These are phyloP conservation scores for Salvelinus fontinalis DNA, from an alignment of 2,113 vertebrate species.

Conservation along the genomic window DNA sequence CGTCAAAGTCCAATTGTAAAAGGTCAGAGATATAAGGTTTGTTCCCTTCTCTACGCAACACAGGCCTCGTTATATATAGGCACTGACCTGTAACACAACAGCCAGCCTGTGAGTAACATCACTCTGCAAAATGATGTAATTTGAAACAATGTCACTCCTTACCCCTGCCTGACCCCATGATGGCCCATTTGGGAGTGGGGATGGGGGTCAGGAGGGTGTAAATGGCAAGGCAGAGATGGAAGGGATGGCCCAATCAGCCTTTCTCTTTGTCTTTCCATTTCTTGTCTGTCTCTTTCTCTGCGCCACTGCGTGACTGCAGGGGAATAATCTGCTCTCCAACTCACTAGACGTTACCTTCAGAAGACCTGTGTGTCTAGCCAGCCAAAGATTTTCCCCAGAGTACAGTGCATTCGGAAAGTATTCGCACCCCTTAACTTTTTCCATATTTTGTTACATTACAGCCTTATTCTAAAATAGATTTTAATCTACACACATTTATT, in stretches of 20 bases:
- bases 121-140: constrained; percentile 76
- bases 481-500: no score
- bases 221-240: constrained; percentile 26
- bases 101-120: constrained; percentile 61
- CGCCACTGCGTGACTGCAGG: neutral
- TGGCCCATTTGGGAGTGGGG: constrained; percentile 25
- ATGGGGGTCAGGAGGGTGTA: constrained; percentile 16
- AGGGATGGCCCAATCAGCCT: neutral
- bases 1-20: constrained; percentile 68
- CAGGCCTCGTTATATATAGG: constrained; percentile 58
- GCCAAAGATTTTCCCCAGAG: neutral
- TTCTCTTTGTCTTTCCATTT: neutral
- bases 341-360: neutral
- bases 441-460: no score
- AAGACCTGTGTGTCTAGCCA: neutral
- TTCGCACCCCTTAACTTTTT: no score
- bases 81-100: constrained; percentile 78
- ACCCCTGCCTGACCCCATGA: constrained; percentile 58
- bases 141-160: constrained; percentile 71
- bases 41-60: constrained; percentile 54
- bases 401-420: neutral
- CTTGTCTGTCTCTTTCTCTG: neutral
- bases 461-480: no score
- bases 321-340: neutral
- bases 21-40: constrained; percentile 72